phyloP scores from a whole-genome alignment of 2,113 vertebrate genomes.

The Calyptommatus sinebrachiatus region DNA sequence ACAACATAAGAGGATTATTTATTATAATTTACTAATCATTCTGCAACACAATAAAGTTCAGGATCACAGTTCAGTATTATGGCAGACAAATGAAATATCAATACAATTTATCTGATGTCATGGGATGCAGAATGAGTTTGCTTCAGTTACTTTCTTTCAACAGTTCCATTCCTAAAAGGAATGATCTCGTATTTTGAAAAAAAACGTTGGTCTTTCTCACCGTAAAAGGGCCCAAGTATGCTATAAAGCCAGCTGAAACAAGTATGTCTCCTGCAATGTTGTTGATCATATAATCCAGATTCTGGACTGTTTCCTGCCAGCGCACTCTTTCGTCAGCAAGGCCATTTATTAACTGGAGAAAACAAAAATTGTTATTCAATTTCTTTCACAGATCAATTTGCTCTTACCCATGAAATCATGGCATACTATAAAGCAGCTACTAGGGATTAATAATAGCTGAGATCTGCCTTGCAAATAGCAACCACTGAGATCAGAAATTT shows the following conservation, averaged over 20 bases:
- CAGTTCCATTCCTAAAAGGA: background rate
- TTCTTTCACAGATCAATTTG: background rate
- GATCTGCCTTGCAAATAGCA: background rate
- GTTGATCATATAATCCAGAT: conserved; percentile 80
- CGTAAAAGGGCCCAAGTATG: conserved; percentile 93
- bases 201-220: conserved; percentile 65
- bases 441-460: background rate
- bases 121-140: background rate
- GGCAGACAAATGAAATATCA: background rate
- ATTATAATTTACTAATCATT: too few relatives aligned
- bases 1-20: too few relatives aligned
- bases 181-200: fast-evolving
- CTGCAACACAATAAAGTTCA: background rate
- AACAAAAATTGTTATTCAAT: background rate
- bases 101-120: background rate
- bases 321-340: conserved; percentile 86
- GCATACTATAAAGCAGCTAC: background rate
- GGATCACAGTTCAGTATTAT: background rate
- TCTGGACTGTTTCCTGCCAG: conserved; percentile 84
- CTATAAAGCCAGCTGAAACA: conserved; percentile 83
- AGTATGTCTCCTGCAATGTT: conserved; percentile 85
- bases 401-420: background rate
- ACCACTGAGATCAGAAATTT: background rate
- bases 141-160: background rate
- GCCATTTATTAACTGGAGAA: conserved; percentile 81